Evolutionary conservation across 2,888 invertebrate species (phyloP), one percentile per base, ranked within the genome.

Genomic region (Minunthozetes semirufus): DNA sequence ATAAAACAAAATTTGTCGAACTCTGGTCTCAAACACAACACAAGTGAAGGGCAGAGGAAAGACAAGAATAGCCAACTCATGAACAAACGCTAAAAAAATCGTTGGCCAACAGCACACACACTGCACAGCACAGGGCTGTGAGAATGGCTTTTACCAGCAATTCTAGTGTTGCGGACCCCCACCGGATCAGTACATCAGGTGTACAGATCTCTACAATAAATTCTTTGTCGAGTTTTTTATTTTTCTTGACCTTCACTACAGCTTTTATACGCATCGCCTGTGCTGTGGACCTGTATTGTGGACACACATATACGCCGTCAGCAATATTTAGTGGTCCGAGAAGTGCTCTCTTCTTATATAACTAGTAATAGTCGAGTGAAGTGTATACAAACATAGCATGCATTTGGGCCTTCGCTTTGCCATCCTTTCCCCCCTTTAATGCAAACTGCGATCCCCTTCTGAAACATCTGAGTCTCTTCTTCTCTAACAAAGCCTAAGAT

Each of bases 401-500:
- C 17, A 25, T 48, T n/a, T 70, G 70, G 48, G 70, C 70, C 70
- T 70, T 70, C 70, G 48, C 5, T 66, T 66, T n/a, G 22, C 42
- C 66, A 70, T 70, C n/a, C 46, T 48, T 68, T 70, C 70, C 70
- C 70, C 70, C 70, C 70, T 70, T 70, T 70, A 70, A 70, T 70
- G 70, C 70, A 70, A 70, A 70, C 70, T 70, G 70, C 70, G 1
- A 13, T 48, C 70, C 70, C 70, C 70, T 70, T 70, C 38, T 70
- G 70, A 46, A n/a, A n/a, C n/a, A n/a, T n/a, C n/a, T n/a, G n/a
- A n/a, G n/a, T n/a, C n/a, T n/a, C n/a, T n/a, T n/a, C n/a, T n/a
- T n/a, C n/a, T n/a, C n/a, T n/a, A n/a, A 70, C 25, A 70, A 48
- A 48, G 22, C 70, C 22, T 70, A n/a, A 63, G 70, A 70, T 42